Base-by-base conservation (phyloP, 1,140 invertebrate genomes). In the Drosophila lowei region DNA sequence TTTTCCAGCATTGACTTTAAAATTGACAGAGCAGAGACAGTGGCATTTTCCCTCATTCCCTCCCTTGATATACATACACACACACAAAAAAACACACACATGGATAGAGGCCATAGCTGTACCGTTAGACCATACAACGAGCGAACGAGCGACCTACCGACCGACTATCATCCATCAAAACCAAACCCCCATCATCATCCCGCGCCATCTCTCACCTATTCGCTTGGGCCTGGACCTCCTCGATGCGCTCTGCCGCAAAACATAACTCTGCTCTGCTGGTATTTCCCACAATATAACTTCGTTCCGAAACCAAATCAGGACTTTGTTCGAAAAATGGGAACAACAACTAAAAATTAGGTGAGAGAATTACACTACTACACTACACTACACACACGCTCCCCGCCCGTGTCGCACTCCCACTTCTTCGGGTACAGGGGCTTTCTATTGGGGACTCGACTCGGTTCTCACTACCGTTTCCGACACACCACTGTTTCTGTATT, bases 181-280 rank as follows among this genome's bases (percentile, higher is more conserved):
- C 18, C 18, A 28, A 25, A 25, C 23, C 15, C 38, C 52, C 28
- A 30, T 30, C 28, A 30, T 30, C 30, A 30, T 30, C 13, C 60
- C 28, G n/a, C 43, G 13, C 3, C 48, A 0, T 13, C 47, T 23
- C 81, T 85, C 81, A 85, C 81, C 81, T 85, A 85, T 77, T 77
- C 72, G 63, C 64, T 74, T 55, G 34, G 75, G 63, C 44, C 67
- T 77, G 59, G 34, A 38, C 47, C 61, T 34, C 64, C 58, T 73
- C 74, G 64, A 47, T 66, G 73, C 81, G 64, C 73, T 64, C 68
- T 63, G 77, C 81, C 73, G 63, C 77, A 65, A 57, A 66, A 81
- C 83, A 85, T 86, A 62, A 63, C 74, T 25, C 23, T 4, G 23
- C 23, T 25, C 4, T 55, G 64, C 55, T 28, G 28, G 0, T 59